A percentile compares a stretch with the other conserved stretches of the same genome.
phyloP scores from a whole-genome alignment of 2,888 invertebrate species.

The Sarcophaga caerulescens region DNA sequence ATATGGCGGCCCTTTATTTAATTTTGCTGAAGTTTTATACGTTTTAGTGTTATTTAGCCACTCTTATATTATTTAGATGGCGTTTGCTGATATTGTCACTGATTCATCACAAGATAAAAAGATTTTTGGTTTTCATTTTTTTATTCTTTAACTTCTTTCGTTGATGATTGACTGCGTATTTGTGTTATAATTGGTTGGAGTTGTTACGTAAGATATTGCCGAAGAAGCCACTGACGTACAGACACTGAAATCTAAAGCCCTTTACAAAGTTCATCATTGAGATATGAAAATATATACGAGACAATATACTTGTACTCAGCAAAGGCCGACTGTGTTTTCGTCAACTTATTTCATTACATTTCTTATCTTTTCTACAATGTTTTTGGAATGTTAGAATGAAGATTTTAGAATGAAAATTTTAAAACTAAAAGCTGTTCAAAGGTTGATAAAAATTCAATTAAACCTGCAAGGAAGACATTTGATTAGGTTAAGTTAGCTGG shows the following conservation, averaged over 20 bases:
- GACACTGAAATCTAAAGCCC: no score
- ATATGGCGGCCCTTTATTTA: slow-evolving; percentile 38
- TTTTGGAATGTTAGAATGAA: no score
- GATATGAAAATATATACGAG: not conserved
- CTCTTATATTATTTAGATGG: slow-evolving; percentile 65
- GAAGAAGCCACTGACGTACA: not conserved
- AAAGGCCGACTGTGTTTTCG: no score
- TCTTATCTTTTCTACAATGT: no score
- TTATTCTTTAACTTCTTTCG: slow-evolving; percentile 1
- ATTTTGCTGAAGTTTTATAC: slow-evolving; percentile 2
- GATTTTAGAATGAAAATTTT: no score
- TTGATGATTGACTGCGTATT: not conserved
- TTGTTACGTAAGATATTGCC: slow-evolving; percentile 17
- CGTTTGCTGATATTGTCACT: slow-evolving; percentile 65
- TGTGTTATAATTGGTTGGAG: slow-evolving; percentile 38
- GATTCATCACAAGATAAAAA: slow-evolving; percentile 61
- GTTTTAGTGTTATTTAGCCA: slow-evolving; percentile 46
- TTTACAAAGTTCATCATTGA: not conserved
- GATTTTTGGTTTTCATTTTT: slow-evolving; percentile 38
- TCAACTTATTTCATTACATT: no score
- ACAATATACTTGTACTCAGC: no score
- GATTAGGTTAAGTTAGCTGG: no score
- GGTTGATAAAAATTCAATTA: no score
- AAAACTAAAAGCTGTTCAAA: no score
- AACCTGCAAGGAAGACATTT: no score